Conservation (phyloP, 1,140 invertebrate species). For the Harpegnathos saltator region DNA sequence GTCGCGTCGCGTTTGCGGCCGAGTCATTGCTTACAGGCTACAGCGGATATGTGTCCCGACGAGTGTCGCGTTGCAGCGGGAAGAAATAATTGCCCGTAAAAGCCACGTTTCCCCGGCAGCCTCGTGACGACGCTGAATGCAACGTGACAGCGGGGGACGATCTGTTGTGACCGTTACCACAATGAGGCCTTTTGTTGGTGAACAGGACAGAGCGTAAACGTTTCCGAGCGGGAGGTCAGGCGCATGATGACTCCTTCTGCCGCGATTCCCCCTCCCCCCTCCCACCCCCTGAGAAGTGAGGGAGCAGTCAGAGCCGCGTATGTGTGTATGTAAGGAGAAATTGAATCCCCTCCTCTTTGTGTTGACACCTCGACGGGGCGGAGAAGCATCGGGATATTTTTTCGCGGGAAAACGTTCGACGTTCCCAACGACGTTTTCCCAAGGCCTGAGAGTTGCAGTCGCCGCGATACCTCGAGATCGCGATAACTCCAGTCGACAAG, state of each 20-base stretch:
- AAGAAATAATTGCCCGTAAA: constrained; percentile 78
- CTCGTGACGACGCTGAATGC: constrained; percentile 70
- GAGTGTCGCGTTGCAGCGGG: constrained; percentile 34
- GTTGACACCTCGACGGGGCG: constrained; percentile 31
- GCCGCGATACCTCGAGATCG: not conserved
- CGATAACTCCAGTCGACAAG: not conserved
- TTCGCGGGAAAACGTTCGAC: not conserved
- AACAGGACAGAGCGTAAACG: constrained; percentile 71
- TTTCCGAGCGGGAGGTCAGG: constrained; percentile 64
- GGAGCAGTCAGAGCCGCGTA: constrained; percentile 10
- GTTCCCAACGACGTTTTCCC: not conserved
- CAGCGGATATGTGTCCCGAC: constrained; percentile 37
- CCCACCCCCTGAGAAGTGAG: constrained; percentile 46
- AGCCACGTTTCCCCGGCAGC: constrained; percentile 69
- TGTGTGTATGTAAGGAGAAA: constrained; percentile 37
- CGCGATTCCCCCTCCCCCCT: constrained; percentile 48
- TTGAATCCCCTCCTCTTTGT: constrained; percentile 61
- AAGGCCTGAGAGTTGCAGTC: not conserved
- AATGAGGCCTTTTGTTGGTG: constrained; percentile 74
- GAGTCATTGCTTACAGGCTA: constrained; percentile 42
- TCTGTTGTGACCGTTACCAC: constrained; percentile 78
- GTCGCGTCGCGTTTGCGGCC: constrained; percentile 51
- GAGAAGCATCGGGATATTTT: constrained; percentile 14
- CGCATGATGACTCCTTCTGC: constrained; percentile 74
- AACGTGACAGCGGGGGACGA: constrained; percentile 73